Conservation (phyloP, 2,888 invertebrate genomes). For the Bimastos eiseni region DNA sequence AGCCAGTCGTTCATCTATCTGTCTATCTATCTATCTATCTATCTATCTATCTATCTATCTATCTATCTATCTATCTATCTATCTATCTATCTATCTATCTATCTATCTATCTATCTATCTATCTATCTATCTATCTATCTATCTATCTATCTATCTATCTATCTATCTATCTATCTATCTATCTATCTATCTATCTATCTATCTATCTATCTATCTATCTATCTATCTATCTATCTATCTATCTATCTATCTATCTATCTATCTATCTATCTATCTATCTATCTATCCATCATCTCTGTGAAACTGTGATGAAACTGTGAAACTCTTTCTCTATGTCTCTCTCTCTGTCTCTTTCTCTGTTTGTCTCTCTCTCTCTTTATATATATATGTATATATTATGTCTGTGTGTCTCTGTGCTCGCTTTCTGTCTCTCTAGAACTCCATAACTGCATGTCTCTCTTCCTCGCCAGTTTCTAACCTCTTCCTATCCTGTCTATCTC, state of each 20-base stretch:
- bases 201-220: background rate
- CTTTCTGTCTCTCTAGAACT: no score
- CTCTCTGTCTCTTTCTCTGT: background rate
- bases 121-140: constrained; percentile 3
- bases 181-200: background rate
- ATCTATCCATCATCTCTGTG: background rate
- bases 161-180: constrained; percentile 19
- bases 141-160: background rate
- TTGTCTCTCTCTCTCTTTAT: no score
- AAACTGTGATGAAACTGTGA: no score
- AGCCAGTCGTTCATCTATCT: no score
- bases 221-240: background rate
- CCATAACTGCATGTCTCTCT: no score
- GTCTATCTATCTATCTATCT: no score
- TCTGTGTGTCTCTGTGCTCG: no score
- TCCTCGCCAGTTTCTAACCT: no score
- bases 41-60: background rate
- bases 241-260: background rate
- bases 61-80: background rate
- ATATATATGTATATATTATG: no score
- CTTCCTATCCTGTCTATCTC: no score
- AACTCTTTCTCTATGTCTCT: constrained; percentile 6
- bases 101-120: background rate
- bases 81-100: background rate
- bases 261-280: no score